Base-by-base conservation (phyloP, 2,888 invertebrate genomes). In the Hypercompe scribonia region DNA sequence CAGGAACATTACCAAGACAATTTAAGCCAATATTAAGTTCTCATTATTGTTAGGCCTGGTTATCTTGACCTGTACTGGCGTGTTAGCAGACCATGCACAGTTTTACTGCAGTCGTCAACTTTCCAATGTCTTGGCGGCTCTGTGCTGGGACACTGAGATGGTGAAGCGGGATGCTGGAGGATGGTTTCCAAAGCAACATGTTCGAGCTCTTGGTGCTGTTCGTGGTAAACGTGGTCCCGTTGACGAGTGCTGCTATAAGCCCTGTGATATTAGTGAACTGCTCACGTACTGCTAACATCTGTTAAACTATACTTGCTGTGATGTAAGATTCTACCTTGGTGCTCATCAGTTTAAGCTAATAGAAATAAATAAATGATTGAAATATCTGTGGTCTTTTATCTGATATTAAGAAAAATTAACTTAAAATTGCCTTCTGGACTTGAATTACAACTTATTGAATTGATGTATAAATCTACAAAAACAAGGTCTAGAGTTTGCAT, bases 171-270 rank as follows among this genome's bases (percentile, higher is more conserved):
- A 69, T 13, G 7, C 46, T 3, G 78, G 83, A 2, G 82, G 84
- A 80, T 84, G 80, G 82, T 42, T 72, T 70, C 72, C 75, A 0
- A 68, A 73, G 4, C 76, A 71, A 21, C 67, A 69, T 66, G 82
- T 77, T 2, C 65, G 74, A 33, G 73, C 76, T 18, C 65, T 82
- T 46, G 76, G 70, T 7, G 74, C 76, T 18, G 70, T 39, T 28
- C 78, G 83, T 0, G 83, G 78, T 31, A 82, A 82, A 61, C 13
- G 58, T 28, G 67, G 78, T 83, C 75, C 72, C 15, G 83, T 77
- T 2, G 84, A 82, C n/a, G 82, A 82, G 58, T 82, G 82, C 73
- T 82, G 82, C 58, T 15, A 72, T 1, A 84, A 82, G 42, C 73
- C 81, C 2, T 82, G 85, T 65, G 71, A 78, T n/a, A 33, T 78